Conservation (phyloP, 1,140 invertebrate species). For the Drosophila guanche region DNA sequence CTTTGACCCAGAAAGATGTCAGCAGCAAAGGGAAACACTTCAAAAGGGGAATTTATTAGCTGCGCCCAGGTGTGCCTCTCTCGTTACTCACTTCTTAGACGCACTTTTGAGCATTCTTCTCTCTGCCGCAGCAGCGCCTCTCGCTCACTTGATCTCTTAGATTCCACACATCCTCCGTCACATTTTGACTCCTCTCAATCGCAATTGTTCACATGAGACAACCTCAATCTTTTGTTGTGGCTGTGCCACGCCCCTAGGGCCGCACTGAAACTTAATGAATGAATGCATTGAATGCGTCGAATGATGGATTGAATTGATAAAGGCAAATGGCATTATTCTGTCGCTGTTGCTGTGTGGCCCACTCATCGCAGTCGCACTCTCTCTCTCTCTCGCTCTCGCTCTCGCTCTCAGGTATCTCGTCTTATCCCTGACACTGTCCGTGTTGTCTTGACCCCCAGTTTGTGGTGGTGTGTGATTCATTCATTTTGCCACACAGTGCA, state of each 20-base stretch:
- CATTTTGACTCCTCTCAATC: conserved; percentile 43
- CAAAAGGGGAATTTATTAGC: not conserved
- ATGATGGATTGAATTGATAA: conserved; percentile 66
- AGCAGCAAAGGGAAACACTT: not conserved
- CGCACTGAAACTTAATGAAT: conserved; percentile 54
- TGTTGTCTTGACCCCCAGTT: conserved; percentile 60
- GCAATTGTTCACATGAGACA: conserved; percentile 61
- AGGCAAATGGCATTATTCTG: conserved; percentile 51
- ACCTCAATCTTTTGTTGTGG: conserved; percentile 26
- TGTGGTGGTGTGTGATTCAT: conserved; percentile 64
- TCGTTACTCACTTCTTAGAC: no score
- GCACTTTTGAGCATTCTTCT: no score
- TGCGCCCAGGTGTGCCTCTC: not conserved
- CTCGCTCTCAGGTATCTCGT: conserved; percentile 12
- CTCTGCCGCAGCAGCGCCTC: no score
- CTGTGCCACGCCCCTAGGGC: conserved; percentile 43
- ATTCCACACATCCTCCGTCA: conserved; percentile 3
- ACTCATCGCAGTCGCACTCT: conserved; percentile 33
- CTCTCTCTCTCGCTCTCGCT: not conserved
- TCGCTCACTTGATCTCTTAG: no score
- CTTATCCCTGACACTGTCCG: conserved; percentile 60
- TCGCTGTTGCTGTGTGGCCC: conserved; percentile 49
- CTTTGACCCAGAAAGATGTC: conserved; percentile 22
- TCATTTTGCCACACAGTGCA: conserved; percentile 59
- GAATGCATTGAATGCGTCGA: conserved; percentile 36